Percentiles rank a stretch among this genome's conserved stretches.
Conservation (phyloP, 2,797 vertebrate genomes). For the Sternotherus odoratus region DNA sequence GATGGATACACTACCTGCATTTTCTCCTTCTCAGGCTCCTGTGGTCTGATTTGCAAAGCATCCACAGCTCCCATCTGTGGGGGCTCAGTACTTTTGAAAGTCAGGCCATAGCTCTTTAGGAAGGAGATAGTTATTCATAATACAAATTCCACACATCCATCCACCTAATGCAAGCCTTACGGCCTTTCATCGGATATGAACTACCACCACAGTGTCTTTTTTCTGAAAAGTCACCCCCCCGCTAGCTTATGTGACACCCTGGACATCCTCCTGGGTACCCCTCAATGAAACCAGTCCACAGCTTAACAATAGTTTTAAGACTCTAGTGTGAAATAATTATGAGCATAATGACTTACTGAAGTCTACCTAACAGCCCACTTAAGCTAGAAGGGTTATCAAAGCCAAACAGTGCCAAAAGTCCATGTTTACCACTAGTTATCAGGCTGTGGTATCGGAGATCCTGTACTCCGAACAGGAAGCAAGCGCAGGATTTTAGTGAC, state of each 20-base stretch:
- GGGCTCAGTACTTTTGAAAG: neutral
- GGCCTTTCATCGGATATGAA: neutral
- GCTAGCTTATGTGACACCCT: neutral
- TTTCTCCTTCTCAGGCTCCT: neutral
- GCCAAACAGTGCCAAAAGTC: neutral
- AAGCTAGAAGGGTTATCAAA: neutral
- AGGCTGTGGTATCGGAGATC: neutral
- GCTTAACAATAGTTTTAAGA: neutral
- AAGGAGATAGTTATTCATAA: neutral
- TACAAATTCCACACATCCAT: neutral
- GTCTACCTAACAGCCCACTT: neutral
- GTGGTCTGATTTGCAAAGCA: neutral
- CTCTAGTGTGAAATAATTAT: neutral
- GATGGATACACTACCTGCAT: neutral
- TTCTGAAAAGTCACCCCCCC: accelerated
- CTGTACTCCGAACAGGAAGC: neutral
- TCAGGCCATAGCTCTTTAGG: neutral
- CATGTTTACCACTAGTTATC: neutral
- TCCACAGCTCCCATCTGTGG: neutral
- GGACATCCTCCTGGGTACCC: neutral
- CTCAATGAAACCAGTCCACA: neutral
- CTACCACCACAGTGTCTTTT: no score
- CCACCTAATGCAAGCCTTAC: neutral
- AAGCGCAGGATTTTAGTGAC: neutral
- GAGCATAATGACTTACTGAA: neutral